Percentiles rank a stretch among this genome's conserved stretches.
These are phyloP conservation scores for Chlorocebus sabaeus DNA, from an alignment of 2,113 vertebrate genomes.

Conservation along the genomic window DNA sequence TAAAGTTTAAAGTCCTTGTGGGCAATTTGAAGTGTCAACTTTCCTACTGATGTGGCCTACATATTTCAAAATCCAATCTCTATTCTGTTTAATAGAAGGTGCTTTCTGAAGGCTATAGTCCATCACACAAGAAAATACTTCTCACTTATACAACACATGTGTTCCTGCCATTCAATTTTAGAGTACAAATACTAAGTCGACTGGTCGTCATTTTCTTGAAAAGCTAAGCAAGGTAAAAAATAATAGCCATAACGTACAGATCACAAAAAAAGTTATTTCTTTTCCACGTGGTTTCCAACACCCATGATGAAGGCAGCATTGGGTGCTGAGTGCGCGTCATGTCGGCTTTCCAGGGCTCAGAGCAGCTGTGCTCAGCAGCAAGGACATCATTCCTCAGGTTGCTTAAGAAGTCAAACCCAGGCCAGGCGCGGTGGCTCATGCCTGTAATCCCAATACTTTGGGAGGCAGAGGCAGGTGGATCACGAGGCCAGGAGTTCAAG, in stretches of 20 bases:
- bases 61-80: not conserved
- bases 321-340: not conserved
- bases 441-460: too few species aligned
- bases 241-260: not conserved
- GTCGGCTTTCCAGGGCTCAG: not conserved
- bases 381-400: not conserved
- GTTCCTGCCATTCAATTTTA: not conserved
- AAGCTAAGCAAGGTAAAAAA: not conserved
- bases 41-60: not conserved
- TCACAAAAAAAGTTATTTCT: not conserved
- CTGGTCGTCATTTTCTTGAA: not conserved
- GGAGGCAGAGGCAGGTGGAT: too few species aligned
- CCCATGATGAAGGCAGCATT: rapidly evolving
- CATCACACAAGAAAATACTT: not conserved
- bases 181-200: not conserved
- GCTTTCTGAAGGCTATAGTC: not conserved
- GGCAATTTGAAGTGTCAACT: not conserved
- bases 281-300: not conserved
- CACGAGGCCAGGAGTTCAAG: too few species aligned
- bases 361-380: not conserved
- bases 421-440: too few species aligned
- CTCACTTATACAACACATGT: not conserved
- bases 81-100: not conserved
- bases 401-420: not conserved
- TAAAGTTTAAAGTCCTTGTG: not conserved